These are phyloP conservation scores for Neosalanx taihuensis DNA, from an alignment of 2,797 vertebrate genomes.

Conservation along the genomic window DNA sequence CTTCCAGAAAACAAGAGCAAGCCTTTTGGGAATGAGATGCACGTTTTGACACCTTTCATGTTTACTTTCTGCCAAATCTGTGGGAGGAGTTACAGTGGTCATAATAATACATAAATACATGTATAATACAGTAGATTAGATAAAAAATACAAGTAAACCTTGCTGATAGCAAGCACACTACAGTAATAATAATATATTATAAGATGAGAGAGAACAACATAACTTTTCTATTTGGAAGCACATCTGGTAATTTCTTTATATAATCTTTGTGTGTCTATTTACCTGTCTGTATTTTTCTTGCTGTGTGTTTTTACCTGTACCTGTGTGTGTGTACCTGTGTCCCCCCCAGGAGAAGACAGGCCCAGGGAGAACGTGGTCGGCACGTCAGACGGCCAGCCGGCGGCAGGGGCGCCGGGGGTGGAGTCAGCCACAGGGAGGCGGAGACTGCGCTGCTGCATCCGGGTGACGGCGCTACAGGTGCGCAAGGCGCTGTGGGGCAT, in stretches of 20 bases:
- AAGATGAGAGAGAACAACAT: too few relatives aligned
- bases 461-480: slow-evolving; percentile 77
- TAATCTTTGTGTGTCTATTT: background rate
- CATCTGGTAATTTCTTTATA: background rate
- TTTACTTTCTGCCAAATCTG: too few relatives aligned
- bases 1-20: too few relatives aligned
- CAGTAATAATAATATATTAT: background rate
- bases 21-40: too few relatives aligned
- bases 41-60: too few relatives aligned
- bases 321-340: background rate
- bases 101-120: too few relatives aligned
- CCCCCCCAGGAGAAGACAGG: slow-evolving; percentile 81
- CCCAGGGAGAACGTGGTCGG: slow-evolving; percentile 81
- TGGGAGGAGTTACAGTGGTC: too few relatives aligned
- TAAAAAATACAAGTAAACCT: too few relatives aligned
- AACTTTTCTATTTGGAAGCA: too few relatives aligned
- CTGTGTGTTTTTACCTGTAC: background rate
- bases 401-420: slow-evolving; percentile 53
- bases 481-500: slow-evolving; percentile 87
- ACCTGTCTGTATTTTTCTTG: background rate
- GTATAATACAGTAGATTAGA: too few relatives aligned
- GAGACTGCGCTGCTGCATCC: slow-evolving; percentile 74
- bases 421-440: slow-evolving; percentile 72
- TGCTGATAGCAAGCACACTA: background rate
- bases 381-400: slow-evolving; percentile 74